Evolutionary conservation across 1,140 invertebrate genomes (phyloP).

Genomic region (Pectinophora gossypiella): DNA sequence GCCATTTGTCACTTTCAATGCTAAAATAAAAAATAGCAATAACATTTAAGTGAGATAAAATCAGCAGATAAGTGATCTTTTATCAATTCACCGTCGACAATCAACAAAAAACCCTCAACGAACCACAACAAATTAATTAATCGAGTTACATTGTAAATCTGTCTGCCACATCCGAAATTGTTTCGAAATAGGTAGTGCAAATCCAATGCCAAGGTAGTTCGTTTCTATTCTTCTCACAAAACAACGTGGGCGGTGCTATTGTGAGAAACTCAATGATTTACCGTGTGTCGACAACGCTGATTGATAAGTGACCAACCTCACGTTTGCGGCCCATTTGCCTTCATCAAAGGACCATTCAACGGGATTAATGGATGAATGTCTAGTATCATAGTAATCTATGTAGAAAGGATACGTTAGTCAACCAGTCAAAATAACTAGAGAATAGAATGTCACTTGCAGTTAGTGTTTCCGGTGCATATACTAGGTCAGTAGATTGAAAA

Average conservation of each 20-base stretch:
- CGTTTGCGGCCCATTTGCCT: conserved; percentile 52
- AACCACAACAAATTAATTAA: conserved; percentile 13
- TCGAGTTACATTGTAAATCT: conserved; percentile 19
- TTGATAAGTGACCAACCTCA: conserved; percentile 53
- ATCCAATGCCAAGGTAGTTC: conserved; percentile 18
- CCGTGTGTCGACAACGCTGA: conserved; percentile 39
- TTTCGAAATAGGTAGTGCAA: conserved; percentile 12
- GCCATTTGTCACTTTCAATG: conserved; percentile 82
- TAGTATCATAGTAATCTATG: too few species aligned
- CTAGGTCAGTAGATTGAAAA: too few species aligned
- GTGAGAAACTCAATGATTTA: conserved; percentile 47
- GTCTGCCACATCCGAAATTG: conserved; percentile 14
- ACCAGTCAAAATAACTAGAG: too few species aligned
- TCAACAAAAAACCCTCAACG: neutral
- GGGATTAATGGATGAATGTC: conserved; percentile 84
- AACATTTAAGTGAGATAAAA: too few species aligned
- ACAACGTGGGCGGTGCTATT: conserved; percentile 40
- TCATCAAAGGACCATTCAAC: conserved; percentile 57
- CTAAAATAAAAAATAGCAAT: conserved; percentile 69
- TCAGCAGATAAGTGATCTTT: too few species aligned
- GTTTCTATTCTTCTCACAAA: conserved; percentile 25
- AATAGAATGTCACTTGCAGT: too few species aligned
- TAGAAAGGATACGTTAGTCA: too few species aligned
- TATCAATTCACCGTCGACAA: neutral
- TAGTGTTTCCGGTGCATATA: too few species aligned